A percentile compares a stretch with the other conserved stretches of the same genome.
Conservation (phyloP, 2,888 invertebrate genomes). For the Colletes collaris region DNA sequence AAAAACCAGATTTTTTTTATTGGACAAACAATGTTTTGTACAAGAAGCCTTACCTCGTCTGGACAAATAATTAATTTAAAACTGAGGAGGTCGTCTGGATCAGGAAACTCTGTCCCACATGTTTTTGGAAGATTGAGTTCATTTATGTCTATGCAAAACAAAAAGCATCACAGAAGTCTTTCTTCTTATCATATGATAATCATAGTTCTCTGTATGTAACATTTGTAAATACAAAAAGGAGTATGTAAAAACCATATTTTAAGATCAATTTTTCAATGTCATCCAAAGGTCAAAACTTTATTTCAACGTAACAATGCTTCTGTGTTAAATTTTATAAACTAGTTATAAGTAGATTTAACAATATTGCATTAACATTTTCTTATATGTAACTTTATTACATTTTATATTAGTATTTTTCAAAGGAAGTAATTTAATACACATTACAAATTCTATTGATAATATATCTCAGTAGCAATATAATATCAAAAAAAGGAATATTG, state of each 20-base stretch:
- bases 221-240: neutral
- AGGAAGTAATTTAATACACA: neutral
- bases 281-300: slow-evolving; percentile 11
- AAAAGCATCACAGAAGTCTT: slow-evolving; percentile 7
- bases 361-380: neutral
- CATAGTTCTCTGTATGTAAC: no score
- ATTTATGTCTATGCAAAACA: slow-evolving; percentile 92
- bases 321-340: neutral
- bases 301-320: neutral
- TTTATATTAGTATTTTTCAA: neutral
- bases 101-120: slow-evolving; percentile 97
- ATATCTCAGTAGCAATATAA: neutral
- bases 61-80: slow-evolving; percentile 98
- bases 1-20: neutral
- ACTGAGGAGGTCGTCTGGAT: slow-evolving; percentile 97
- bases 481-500: no score
- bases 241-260: neutral
- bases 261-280: slow-evolving; percentile 13
- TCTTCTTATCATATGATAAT: neutral
- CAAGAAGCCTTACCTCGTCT: slow-evolving; percentile 89
- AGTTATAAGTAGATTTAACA: neutral
- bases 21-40: neutral
- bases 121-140: slow-evolving; percentile 98
- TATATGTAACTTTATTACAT: neutral
- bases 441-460: neutral